Base-by-base conservation (phyloP, 2,113 vertebrate genomes). In the Thunnus thynnus region DNA sequence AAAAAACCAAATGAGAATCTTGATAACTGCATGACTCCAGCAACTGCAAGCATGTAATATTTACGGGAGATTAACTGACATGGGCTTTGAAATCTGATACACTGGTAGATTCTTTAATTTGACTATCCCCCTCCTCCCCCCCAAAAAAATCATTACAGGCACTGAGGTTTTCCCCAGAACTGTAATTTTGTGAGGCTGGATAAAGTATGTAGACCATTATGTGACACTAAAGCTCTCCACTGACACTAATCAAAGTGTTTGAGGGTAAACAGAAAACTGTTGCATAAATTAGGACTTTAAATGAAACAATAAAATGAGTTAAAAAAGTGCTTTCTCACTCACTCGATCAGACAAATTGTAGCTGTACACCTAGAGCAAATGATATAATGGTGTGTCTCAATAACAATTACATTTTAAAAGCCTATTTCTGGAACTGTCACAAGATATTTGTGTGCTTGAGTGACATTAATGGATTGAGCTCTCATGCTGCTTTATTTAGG, bases 381-480 rank as follows among this genome's bases (percentile, higher is more conserved):
- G 30, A 52, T 25, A 32, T 51, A 44, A 74, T 27, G 11, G 17
- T 36, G 10, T 58, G 55, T 76, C 66, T 83, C 36, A 82, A 87
- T 78, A 82, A 80, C 78, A 85, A 84, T 90, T 80, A 72, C 30
- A 75, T 78, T 89, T 86, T 83, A 54, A 84, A 86, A 80, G 70
- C 72, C 27, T 78, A 67, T 87, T 85, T 86, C 72, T 69, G 30
- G 58, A 68, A 63, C 46, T 75, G 82, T 89, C 78, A 79, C 18
- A 76, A 52, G 48, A 74, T 78, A 84, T 86, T 83, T 79, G 57
- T 63, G 72, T 30, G 68, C 75, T 3, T 82, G 66, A 80, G 72
- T 73, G 88, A 87, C 83, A 51, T 67, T 87, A 91, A 89, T 85
- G 86, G 88, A 88, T 84, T 86, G 73, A 85, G 79, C 66, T 67